Conservation (phyloP, 2,888 invertebrate species). For the Scelioninae gen. 1 region DNA sequence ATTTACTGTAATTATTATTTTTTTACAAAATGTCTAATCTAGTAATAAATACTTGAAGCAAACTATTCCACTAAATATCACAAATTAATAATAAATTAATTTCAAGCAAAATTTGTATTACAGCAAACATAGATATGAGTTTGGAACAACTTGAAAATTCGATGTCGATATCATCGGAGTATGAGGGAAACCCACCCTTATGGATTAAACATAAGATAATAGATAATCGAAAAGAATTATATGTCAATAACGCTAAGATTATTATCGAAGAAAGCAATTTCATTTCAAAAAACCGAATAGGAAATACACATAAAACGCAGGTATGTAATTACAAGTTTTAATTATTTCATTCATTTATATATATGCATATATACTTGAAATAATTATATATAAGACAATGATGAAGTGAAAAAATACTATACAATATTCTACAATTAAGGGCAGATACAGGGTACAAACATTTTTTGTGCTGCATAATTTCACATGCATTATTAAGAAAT, state of each 20-base stretch:
- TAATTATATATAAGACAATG: not conserved
- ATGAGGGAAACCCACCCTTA: slow-evolving; percentile 93
- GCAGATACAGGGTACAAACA: not conserved
- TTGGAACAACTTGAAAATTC: slow-evolving; percentile 88
- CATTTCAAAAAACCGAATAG: slow-evolving; percentile 86
- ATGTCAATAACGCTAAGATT: slow-evolving; percentile 94
- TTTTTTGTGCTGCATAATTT: not conserved
- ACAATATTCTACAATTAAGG: not conserved
- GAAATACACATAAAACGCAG: slow-evolving; percentile 85
- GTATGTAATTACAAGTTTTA: no score
- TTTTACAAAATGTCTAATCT: no score
- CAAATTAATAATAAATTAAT: no score
- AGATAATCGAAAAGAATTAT: slow-evolving; percentile 89
- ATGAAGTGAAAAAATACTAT: not conserved
- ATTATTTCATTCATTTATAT: no score
- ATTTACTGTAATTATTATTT: no score
- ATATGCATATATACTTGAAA: not conserved
- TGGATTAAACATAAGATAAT: slow-evolving; percentile 90
- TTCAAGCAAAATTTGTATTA: no score
- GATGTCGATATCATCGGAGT: slow-evolving; percentile 89
- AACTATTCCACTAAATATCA: no score
- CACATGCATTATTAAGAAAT: no score
- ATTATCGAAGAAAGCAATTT: slow-evolving; percentile 89
- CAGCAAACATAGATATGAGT: slow-evolving; percentile 91
- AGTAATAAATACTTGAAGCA: no score